These are phyloP conservation scores for Drosophila miranda DNA, from an alignment of 1,140 invertebrate genomes.

Conservation along the genomic window DNA sequence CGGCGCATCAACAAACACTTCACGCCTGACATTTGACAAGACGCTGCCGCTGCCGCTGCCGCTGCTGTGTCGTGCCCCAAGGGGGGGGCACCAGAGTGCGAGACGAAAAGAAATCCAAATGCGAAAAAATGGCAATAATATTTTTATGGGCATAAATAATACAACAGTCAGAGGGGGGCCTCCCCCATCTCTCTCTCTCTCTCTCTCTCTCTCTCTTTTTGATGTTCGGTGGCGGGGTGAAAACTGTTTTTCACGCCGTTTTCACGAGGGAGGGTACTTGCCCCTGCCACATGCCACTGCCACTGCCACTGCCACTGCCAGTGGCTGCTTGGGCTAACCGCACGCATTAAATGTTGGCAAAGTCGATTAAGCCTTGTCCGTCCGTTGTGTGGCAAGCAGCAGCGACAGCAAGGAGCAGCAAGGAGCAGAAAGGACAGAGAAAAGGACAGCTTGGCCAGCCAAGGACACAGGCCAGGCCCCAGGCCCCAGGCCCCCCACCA, in stretches of 20 bases:
- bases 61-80: slow-evolving; percentile 10
- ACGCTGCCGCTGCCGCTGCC: slow-evolving; percentile 18
- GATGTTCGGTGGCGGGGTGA: not conserved
- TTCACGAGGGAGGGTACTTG: slow-evolving; percentile 25
- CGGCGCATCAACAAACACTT: slow-evolving; percentile 78
- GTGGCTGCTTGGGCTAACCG: slow-evolving; percentile 45
- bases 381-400: slow-evolving; percentile 17
- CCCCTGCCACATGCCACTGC: no score
- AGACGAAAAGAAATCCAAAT: slow-evolving; percentile 64
- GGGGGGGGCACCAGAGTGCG: not conserved
- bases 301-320: not conserved
- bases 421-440: slow-evolving; percentile 6
- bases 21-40: slow-evolving; percentile 80
- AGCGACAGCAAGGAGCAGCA: not conserved
- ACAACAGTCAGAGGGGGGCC: slow-evolving; percentile 37
- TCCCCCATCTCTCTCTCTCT: no score
- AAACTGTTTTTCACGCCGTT: slow-evolving; percentile 73
- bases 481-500: not conserved
- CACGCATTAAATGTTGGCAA: slow-evolving; percentile 76
- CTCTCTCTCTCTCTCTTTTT: no score
- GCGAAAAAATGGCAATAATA: slow-evolving; percentile 81
- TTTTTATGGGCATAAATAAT: slow-evolving; percentile 81
- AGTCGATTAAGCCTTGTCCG: slow-evolving; percentile 72
- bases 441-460: slow-evolving; percentile 36
- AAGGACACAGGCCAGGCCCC: not conserved